Conservation (phyloP, 2,888 invertebrate species). For the Caenorhabditis zanzibari region DNA sequence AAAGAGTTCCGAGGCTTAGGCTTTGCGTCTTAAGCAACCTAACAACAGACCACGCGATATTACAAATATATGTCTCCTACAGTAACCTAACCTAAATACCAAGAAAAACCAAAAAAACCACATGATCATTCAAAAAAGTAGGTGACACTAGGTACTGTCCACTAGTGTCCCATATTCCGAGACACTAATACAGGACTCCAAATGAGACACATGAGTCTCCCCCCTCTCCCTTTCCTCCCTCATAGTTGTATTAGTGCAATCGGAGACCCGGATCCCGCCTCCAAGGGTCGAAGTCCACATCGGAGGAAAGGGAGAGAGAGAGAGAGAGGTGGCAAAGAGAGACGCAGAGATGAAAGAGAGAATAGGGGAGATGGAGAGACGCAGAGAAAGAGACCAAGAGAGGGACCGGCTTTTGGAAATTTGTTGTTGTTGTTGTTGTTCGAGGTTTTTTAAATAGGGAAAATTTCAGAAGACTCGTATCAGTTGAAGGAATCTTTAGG, state of each 20-base stretch:
- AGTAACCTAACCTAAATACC: constrained; percentile 7
- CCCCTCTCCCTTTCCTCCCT: not conserved
- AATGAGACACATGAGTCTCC: constrained; percentile 3
- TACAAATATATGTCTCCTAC: too few species aligned
- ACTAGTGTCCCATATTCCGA: constrained; percentile 5
- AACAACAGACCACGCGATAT: too few species aligned
- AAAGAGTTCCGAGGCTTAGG: too few species aligned
- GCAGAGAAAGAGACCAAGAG: constrained; percentile 15
- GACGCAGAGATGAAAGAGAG: not conserved
- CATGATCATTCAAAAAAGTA: not conserved
- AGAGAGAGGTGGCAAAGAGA: not conserved
- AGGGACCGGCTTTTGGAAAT: constrained; percentile 26
- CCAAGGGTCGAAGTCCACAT: constrained; percentile 58
- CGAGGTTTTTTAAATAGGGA: too few species aligned
- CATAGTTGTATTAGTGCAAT: constrained; percentile 47
- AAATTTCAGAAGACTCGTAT: too few species aligned
- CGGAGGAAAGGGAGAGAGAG: too few species aligned
- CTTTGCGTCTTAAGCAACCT: too few species aligned
- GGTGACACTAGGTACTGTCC: not conserved
- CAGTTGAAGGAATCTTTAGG: too few species aligned
- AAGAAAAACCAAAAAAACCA: not conserved
- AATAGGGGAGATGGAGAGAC: not conserved
- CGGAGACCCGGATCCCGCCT: constrained; percentile 18
- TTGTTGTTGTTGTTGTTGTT: not conserved
- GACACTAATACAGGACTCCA: constrained; percentile 4